Base-by-base conservation (phyloP, 1,140 invertebrate species). In the Cydia amplana region DNA sequence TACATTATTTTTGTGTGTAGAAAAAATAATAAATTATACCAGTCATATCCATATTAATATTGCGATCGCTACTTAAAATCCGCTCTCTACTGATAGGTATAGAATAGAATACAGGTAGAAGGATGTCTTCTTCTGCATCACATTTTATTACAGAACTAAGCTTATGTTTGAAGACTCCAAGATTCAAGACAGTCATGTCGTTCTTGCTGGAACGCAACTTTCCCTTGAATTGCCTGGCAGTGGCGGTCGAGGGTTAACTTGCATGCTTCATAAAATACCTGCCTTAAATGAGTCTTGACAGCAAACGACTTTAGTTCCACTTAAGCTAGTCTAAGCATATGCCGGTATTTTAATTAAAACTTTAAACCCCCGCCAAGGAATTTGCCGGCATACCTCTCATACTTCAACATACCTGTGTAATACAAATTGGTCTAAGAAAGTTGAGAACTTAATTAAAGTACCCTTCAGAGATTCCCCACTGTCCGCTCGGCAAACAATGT, bases 261-360 rank as follows among this genome's bases (percentile, higher is more conserved):
- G 46, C 73, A 70, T 64, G 65, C 43, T 73, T 32, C 36, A 75
- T 78, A 72, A 73, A 77, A 76, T 77, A 72, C 75, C 78, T 77
- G 65, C 40, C 43, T 72, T 78, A 70, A 73, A 79, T 79, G 72
- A 77, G 77, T 83, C 73, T 73, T 73, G 72, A 79, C 73, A 75
- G 67, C 77, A 43, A 46, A 75, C 83, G 80, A 82, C 81, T 79
- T 79, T 75, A 12, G 40, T 64, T 64, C 76, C 63, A 63, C 75
- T 70, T 74, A 9, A 40, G 74, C 75, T 77, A 80, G 81, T 79
- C 77, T 76, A 79, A 76, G 32, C 74, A 7, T 70, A 70, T 70
- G 49, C 76, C 73, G 79, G 79, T 78, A 81, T 83, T 86, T 81
- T 81, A 85, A 85, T 83, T 81, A 83, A 85, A 84, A 82, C 78